A percentile compares a stretch with the other conserved stretches of the same genome.
phyloP scores from a whole-genome alignment of 1,140 invertebrate genomes.

The Aplysia californica region DNA sequence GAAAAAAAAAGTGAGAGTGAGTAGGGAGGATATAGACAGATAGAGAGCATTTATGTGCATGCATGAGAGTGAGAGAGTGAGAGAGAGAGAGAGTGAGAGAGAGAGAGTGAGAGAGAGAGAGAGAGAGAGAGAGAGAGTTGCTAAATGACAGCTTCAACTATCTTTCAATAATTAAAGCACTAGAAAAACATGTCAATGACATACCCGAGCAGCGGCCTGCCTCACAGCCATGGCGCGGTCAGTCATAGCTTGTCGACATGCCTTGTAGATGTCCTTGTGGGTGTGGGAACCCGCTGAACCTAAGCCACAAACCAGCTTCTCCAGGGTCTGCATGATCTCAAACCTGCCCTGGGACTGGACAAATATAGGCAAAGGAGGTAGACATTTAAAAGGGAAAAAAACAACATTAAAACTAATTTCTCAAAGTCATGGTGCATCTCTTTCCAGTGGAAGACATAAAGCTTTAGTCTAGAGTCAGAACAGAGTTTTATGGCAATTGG shows the following conservation, averaged over 20 bases:
- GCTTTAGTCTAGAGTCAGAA: too few species aligned
- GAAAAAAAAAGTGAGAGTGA: background rate
- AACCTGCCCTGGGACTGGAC: conserved; percentile 87
- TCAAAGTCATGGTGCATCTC: too few species aligned
- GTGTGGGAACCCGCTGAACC: conserved; percentile 86
- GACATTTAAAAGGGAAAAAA: background rate
- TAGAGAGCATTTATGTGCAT: conserved; percentile 5
- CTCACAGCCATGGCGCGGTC: conserved; percentile 92
- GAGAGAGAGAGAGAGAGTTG: background rate
- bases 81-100: background rate
- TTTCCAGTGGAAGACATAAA: too few species aligned
- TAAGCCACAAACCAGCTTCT: conserved; percentile 88
- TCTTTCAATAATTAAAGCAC: too few species aligned
- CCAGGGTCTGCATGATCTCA: conserved; percentile 96
- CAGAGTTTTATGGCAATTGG: too few species aligned
- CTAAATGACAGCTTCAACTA: background rate
- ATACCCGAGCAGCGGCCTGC: conserved; percentile 84
- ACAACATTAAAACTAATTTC: background rate
- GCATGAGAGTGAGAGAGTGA: conserved; percentile 11
- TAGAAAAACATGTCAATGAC: too few species aligned
- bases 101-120: background rate
- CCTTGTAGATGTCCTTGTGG: conserved; percentile 94
- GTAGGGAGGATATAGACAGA: background rate
- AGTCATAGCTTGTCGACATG: conserved; percentile 83
- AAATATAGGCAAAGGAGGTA: background rate